Conservation (phyloP, 92 coral and sea anemone genomes). For the Anthopleura xanthogrammica region DNA sequence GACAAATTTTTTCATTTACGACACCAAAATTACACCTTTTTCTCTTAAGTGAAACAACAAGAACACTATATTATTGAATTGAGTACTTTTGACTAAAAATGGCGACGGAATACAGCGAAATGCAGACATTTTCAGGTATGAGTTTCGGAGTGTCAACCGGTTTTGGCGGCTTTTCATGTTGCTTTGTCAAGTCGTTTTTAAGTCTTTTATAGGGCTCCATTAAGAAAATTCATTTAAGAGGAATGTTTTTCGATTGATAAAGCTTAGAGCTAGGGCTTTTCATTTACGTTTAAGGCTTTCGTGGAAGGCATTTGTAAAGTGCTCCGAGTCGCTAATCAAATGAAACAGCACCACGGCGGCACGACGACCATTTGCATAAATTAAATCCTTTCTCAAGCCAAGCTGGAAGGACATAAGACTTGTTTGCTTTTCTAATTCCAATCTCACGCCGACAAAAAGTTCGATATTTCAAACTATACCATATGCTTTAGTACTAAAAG, state of each 20-base stretch:
- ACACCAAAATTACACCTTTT: not conserved
- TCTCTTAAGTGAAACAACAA: not conserved
- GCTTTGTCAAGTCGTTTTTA: not conserved
- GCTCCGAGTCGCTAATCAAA: not conserved
- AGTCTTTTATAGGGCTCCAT: not conserved
- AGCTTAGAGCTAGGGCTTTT: not conserved
- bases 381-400: not conserved
- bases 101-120: conserved; percentile 33
- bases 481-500: not conserved
- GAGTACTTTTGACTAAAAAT: not conserved
- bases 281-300: not conserved
- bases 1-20: conserved; percentile 13
- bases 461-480: not conserved
- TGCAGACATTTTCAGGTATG: conserved; percentile 34
- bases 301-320: not conserved
- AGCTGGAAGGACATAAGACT: not conserved
- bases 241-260: not conserved
- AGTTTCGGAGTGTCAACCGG: not conserved
- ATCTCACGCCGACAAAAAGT: not conserved
- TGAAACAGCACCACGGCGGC: not conserved
- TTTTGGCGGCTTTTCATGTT: conserved; percentile 34
- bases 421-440: conserved; percentile 1
- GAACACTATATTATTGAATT: not conserved
- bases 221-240: not conserved
- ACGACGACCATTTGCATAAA: not conserved